Percentiles rank a stretch among this genome's conserved stretches.
Evolutionary conservation across 2,888 invertebrate species (phyloP).

Genomic region (Exocentrus adspersus): DNA sequence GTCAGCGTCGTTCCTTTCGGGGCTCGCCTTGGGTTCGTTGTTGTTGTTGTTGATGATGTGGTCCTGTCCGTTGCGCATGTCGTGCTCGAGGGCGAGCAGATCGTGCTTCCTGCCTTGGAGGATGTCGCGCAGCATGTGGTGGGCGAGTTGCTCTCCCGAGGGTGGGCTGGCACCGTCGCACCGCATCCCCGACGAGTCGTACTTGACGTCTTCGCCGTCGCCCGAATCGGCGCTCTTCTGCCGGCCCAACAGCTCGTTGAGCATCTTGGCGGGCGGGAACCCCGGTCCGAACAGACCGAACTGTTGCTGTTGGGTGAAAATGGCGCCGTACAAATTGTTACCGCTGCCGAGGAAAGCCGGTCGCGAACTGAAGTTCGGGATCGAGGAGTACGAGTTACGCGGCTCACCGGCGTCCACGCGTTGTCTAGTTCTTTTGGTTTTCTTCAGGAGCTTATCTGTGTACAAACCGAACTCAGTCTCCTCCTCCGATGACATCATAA

Average conservation of each 20-base stretch:
- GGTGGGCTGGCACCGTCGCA: constrained; percentile 71
- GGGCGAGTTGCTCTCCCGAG: constrained; percentile 70
- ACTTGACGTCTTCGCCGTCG: constrained; percentile 62
- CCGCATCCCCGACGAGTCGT: constrained; percentile 61
- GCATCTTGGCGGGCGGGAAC: constrained; percentile 90
- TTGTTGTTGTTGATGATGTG: constrained; percentile 63
- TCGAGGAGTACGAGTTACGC: constrained; percentile 90
- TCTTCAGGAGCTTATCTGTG: constrained; percentile 92
- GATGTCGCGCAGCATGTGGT: constrained; percentile 90
- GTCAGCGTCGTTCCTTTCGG: constrained; percentile 54
- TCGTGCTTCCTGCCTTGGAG: constrained; percentile 89
- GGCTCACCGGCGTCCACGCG: constrained; percentile 96
- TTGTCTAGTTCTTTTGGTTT: constrained; percentile 93
- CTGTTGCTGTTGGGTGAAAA: constrained; percentile 82
- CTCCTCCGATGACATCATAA: constrained; percentile 98
- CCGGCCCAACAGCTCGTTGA: constrained; percentile 87
- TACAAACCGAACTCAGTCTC: constrained; percentile 94
- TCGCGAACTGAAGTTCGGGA: constrained; percentile 80
- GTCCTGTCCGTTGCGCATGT: constrained; percentile 68
- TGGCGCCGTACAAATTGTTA: constrained; percentile 81
- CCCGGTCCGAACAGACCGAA: constrained; percentile 86
- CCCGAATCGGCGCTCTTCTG: constrained; percentile 68
- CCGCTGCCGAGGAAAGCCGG: constrained; percentile 83
- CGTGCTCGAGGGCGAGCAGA: constrained; percentile 77
- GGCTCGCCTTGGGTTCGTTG: constrained; percentile 66